Evolutionary conservation across 2,888 invertebrate genomes (phyloP).

Genomic region (Tortricodes alternella): DNA sequence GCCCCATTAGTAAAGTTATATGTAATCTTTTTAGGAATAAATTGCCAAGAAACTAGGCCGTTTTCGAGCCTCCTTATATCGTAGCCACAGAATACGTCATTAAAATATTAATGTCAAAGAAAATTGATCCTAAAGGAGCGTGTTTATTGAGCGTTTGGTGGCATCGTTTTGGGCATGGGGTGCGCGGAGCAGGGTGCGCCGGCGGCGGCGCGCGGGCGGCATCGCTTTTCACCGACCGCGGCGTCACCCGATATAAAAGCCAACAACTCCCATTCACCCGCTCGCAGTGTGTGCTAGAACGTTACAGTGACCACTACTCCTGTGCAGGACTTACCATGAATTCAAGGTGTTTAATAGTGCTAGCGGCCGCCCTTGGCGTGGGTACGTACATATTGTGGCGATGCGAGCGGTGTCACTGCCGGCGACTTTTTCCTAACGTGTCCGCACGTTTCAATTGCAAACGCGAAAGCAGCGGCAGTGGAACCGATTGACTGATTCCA

Average conservation of each 20-base stretch:
- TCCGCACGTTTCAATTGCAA: constrained; percentile 39
- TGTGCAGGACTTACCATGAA: constrained; percentile 80
- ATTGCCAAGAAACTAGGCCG: too few species aligned
- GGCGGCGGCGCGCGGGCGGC: constrained; percentile 53
- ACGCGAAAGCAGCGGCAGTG: constrained; percentile 59
- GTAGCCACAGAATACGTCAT: too few species aligned
- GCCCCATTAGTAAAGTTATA: too few species aligned
- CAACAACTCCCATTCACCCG: constrained; percentile 79
- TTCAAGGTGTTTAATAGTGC: constrained; percentile 82
- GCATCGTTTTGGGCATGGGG: constrained; percentile 30
- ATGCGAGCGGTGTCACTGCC: constrained; percentile 31
- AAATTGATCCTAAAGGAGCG: constrained; percentile 9
- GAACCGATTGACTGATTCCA: constrained; percentile 55
- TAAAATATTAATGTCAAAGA: background rate
- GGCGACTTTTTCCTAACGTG: constrained; percentile 22
- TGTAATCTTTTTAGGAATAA: too few species aligned
- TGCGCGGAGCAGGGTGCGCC: constrained; percentile 43
- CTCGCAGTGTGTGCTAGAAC: constrained; percentile 81
- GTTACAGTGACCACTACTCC: constrained; percentile 77
- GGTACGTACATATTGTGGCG: constrained; percentile 79
- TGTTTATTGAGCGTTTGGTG: constrained; percentile 7
- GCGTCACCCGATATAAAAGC: constrained; percentile 79
- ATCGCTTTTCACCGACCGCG: constrained; percentile 71
- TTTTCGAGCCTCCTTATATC: too few species aligned
- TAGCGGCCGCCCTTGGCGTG: constrained; percentile 87